A percentile compares a stretch with the other conserved stretches of the same genome.
These are phyloP conservation scores for Hyles lineata DNA, from an alignment of 2,888 invertebrate genomes.

Conservation along the genomic window DNA sequence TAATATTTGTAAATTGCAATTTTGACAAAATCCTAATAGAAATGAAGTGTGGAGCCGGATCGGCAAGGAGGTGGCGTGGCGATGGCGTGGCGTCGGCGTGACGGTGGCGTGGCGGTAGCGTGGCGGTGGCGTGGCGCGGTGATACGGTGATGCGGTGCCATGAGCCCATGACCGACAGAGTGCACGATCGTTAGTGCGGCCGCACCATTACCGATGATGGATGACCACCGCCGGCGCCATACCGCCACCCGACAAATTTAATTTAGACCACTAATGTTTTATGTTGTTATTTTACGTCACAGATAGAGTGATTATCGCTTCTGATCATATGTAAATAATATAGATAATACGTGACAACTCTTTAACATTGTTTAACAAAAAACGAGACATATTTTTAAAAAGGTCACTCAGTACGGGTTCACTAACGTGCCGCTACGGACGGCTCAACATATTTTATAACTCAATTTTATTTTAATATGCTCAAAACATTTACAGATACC, in stretches of 20 bases:
- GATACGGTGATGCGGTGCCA: slow-evolving; percentile 30
- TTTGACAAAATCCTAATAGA: background rate
- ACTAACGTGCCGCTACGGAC: slow-evolving; percentile 64
- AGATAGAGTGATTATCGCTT: slow-evolving; percentile 59
- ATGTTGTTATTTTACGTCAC: slow-evolving; percentile 49
- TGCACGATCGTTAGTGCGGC: slow-evolving; percentile 73
- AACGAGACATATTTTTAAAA: background rate
- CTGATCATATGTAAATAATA: slow-evolving; percentile 38
- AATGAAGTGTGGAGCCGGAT: background rate
- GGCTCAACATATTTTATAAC: slow-evolving; percentile 75
- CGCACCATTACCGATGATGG: slow-evolving; percentile 79
- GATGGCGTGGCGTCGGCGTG: background rate
- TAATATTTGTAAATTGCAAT: background rate
- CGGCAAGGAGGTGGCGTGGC: background rate
- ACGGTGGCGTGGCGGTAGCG: background rate
- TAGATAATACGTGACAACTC: slow-evolving; percentile 6
- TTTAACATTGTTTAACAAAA: background rate
- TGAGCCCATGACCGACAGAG: slow-evolving; percentile 47
- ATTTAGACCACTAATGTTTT: slow-evolving; percentile 77
- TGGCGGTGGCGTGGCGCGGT: background rate
- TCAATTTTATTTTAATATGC: slow-evolving; percentile 77
- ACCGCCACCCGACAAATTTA: slow-evolving; percentile 79
- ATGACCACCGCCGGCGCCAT: slow-evolving; percentile 72
- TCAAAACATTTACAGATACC: slow-evolving; percentile 78
- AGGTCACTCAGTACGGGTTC: slow-evolving; percentile 58